phyloP scores from a whole-genome alignment of 2,113 vertebrate genomes.

The Corapipo altera region DNA sequence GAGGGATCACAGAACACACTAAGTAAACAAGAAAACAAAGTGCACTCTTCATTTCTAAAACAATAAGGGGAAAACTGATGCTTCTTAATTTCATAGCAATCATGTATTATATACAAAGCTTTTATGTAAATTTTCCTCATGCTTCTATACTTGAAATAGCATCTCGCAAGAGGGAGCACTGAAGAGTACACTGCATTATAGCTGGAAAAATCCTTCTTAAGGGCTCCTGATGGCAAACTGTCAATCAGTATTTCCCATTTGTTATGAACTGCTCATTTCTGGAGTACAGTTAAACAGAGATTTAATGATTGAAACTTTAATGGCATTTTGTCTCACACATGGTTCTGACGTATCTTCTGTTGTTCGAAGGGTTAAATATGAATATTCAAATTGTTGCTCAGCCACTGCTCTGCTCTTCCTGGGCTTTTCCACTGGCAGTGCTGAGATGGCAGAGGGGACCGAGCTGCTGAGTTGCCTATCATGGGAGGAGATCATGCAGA shows the following conservation, averaged over 20 bases:
- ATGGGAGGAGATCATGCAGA: background rate
- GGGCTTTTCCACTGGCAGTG: background rate
- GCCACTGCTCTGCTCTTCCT: background rate
- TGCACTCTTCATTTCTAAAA: conserved; percentile 12
- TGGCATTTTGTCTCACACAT: background rate
- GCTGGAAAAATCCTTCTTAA: conserved; percentile 40
- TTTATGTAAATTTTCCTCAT: conserved; percentile 8
- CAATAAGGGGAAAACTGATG: background rate
- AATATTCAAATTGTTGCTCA: conserved; percentile 30
- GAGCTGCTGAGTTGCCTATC: background rate
- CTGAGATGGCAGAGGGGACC: background rate
- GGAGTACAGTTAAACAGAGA: conserved; percentile 11
- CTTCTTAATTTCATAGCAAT: conserved; percentile 20
- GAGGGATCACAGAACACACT: background rate
- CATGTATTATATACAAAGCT: background rate
- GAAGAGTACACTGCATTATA: background rate
- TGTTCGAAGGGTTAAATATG: conserved; percentile 38
- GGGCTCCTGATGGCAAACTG: conserved; percentile 36
- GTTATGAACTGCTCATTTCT: conserved; percentile 16
- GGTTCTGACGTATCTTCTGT: conserved; percentile 9
- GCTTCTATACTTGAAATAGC: conserved; percentile 10
- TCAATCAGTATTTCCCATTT: background rate
- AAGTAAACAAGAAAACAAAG: conserved; percentile 36
- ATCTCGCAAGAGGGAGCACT: background rate
- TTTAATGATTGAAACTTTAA: conserved; percentile 20